Base-by-base conservation (phyloP, 2,797 vertebrate species). In the Pempheris klunzingeri region DNA sequence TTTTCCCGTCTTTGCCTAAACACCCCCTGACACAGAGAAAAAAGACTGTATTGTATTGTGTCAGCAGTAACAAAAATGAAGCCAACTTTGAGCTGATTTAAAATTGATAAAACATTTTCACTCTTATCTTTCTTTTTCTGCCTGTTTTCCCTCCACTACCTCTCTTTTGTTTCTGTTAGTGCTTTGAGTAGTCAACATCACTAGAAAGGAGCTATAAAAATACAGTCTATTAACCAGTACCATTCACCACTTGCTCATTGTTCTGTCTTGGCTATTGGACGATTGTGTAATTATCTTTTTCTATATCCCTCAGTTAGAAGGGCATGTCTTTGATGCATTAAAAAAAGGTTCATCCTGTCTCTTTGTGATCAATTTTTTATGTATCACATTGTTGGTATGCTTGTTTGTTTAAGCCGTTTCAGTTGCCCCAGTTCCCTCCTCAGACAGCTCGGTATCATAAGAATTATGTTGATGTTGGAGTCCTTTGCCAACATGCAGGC, bases 21-120 rank as follows among this genome's bases (percentile, higher is more conserved):
- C 26, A 67, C 10, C 11, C 22, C 5, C 2, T 11, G 50, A 41
- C 24, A 63, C 22, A 57, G 38, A 59, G 55, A 73, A 62, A 44
- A 39, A 5, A 41, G n/a, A 17, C 28, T 53, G 50, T 53, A 46
- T 4, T 22, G 3, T 14, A 20, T 59, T 59, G 57, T 62, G 36
- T 80, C 44, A 50, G 53, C 57, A 32, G 26, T 44, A 60, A 71
- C 22, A 64, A 17, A 61, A 74, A 34, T 39, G 4, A 57, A 71
- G 41, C 28, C 20, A 73, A 59, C 22, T 71, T 76, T n/a, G 13
- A 74, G 34, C 22, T 0, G 32, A 53, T 55, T 74, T 50, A 11
- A 24, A 77, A 50, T 34, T n/a, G n/a, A 41, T 28, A 22, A 65
- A 65, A 50, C 65, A 28, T 38, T 3, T 47, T 68, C 30, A 28